Evolutionary conservation across 1,140 invertebrate species (phyloP).

Genomic region (Tenebrio molitor): DNA sequence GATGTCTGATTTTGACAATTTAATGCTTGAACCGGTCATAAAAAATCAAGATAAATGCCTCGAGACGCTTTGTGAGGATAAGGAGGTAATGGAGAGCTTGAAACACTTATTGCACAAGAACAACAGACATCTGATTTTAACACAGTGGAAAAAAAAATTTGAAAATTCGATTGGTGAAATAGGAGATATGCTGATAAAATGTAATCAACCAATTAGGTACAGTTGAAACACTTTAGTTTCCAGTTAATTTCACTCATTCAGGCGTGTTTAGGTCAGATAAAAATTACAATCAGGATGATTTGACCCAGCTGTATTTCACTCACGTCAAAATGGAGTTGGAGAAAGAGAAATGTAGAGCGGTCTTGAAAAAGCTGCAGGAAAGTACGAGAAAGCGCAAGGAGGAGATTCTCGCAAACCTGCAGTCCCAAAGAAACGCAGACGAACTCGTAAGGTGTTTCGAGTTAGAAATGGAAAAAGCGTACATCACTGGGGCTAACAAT

Average conservation of each 20-base stretch:
- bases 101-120: slow-evolving; percentile 22
- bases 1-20: too few species aligned
- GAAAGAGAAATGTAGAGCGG: slow-evolving; percentile 29
- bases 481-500: not conserved
- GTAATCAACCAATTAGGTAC: slow-evolving; percentile 1
- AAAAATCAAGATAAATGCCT: too few species aligned
- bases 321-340: slow-evolving; percentile 44
- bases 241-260: not conserved
- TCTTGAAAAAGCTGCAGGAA: slow-evolving; percentile 29
- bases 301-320: slow-evolving; percentile 27
- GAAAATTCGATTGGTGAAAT: not conserved
- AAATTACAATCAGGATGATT: slow-evolving; percentile 23
- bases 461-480: slow-evolving; percentile 19
- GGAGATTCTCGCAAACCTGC: slow-evolving; percentile 41
- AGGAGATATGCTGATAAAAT: not conserved
- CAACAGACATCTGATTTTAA: slow-evolving; percentile 31
- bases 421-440: not conserved
- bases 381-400: slow-evolving; percentile 9
- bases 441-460: slow-evolving; percentile 32
- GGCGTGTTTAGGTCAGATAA: slow-evolving; percentile 7
- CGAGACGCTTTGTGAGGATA: slow-evolving; percentile 4
- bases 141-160: not conserved
- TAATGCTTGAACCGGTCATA: not conserved
- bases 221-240: not conserved
- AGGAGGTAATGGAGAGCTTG: not conserved